Evolutionary conservation across 2,797 vertebrate species (phyloP), one percentile per base, ranked within the genome.

Genomic region (Pempheris klunzingeri): DNA sequence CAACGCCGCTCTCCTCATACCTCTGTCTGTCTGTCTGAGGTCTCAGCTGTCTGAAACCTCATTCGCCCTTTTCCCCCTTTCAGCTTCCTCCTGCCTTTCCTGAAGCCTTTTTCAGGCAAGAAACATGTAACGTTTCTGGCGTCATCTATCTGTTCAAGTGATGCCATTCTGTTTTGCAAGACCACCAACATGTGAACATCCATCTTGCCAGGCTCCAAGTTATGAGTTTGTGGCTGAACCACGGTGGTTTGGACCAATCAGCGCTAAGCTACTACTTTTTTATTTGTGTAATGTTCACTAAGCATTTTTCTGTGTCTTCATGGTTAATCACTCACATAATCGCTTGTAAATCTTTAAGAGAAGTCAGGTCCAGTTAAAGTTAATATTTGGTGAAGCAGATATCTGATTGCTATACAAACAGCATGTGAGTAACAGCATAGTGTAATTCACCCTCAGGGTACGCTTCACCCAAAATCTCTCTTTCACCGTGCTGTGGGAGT

Each of bases 41-140:
- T 75, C 77, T 53, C 70, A 70, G 81, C 59, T 70, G 73, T 64
- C 32, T 53, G 34, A 52, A 58, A 53, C 63, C 36, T 57, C 53
- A 3, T 11, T 34, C 5, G 7, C 7, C 13, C 3, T 46, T 43
- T 38, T 43, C 9, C 22, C 24, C 9, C 6, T 15, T 44, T 44
- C 26, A 39, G 13, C 28, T 17, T 24, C 55, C 17, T 41, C 46
- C 34, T 18, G 24, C 9, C 32, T 69, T 47, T 34, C 18, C 20
- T 24, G 0, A 24, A 34, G 15, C 20, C 28, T 7, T 17, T 39
- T 26, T 34, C 50, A 41, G 18, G 8, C 38, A 7, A 32, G 38
- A 26, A 34, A 3, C 0, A 17, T 14, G 17, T 18, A 24, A 32
- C 4, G 46, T 2, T 13, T 3, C 26, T 44, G 52, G 5, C 52